These are phyloP conservation scores for Proisotoma minuta DNA, from an alignment of 2,888 invertebrate genomes.

Conservation along the genomic window DNA sequence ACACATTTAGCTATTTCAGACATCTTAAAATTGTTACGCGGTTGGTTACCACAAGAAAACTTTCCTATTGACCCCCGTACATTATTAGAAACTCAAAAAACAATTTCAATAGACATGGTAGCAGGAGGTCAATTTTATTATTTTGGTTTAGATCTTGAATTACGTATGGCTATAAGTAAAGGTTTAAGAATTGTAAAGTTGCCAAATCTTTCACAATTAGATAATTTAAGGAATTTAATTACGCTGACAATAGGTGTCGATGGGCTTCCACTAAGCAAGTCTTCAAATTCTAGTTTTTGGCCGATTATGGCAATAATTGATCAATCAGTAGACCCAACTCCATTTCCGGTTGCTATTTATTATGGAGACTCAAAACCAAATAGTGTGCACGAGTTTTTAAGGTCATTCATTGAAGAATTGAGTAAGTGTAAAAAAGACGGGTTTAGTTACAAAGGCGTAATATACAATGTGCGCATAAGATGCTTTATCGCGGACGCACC, in stretches of 20 bases:
- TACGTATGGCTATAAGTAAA: background rate
- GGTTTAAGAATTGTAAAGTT: background rate
- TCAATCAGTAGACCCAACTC: background rate
- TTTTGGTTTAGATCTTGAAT: background rate
- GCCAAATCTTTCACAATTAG: background rate
- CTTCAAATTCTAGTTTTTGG: conserved; percentile 10
- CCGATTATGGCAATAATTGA: conserved; percentile 9
- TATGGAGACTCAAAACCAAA: conserved; percentile 1
- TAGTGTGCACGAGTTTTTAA: background rate
- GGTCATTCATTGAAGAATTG: too few relatives aligned
- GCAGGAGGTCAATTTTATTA: conserved; percentile 7
- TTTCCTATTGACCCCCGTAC: conserved; percentile 3
- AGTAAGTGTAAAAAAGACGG: too few relatives aligned
- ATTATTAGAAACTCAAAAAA: background rate
- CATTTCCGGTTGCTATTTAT: conserved; percentile 2
- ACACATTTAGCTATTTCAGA: conserved; percentile 2
- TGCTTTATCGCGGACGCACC: too few relatives aligned
- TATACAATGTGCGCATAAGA: too few relatives aligned
- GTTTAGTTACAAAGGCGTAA: too few relatives aligned
- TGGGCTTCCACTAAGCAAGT: conserved; percentile 5
- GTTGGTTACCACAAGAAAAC: background rate
- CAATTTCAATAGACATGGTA: background rate
- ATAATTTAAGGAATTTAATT: background rate
- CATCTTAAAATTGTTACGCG: background rate
- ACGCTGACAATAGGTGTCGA: conserved; percentile 2